phyloP scores from a whole-genome alignment of 2,113 vertebrate genomes.

The Zeus faber region DNA sequence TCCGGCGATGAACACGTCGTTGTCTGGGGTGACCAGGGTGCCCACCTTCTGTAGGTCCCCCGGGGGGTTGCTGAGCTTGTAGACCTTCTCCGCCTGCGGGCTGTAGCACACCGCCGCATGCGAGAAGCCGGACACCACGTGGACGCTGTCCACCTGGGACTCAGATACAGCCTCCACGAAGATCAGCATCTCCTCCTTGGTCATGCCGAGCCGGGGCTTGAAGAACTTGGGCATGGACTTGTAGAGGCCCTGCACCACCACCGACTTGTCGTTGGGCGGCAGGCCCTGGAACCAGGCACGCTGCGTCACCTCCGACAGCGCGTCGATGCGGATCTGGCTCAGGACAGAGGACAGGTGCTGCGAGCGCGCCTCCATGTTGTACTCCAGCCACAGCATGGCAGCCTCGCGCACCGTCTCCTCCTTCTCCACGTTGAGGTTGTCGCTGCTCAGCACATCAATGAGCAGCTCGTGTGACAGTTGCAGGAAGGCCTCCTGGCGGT shows the following conservation, averaged over 20 bases:
- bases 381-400: slow-evolving; percentile 97
- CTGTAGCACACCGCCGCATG: slow-evolving; percentile 94
- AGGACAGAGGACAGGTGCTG: slow-evolving; percentile 97
- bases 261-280: slow-evolving; percentile 95
- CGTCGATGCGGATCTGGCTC: slow-evolving; percentile 96
- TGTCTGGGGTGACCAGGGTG: slow-evolving; percentile 92
- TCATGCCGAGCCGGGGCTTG: slow-evolving; percentile 97
- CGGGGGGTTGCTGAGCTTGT: slow-evolving; percentile 91
- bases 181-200: slow-evolving; percentile 99
- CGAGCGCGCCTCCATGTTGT: slow-evolving; percentile 92
- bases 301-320: slow-evolving; percentile 96
- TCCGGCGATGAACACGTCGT: slow-evolving; percentile 96
- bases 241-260: slow-evolving; percentile 98
- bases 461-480: slow-evolving; percentile 96
- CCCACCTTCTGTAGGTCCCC: slow-evolving; percentile 94
- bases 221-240: slow-evolving; percentile 99
- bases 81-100: slow-evolving; percentile 96
- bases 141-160: slow-evolving; percentile 64
- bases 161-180: slow-evolving; percentile 93
- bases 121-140: slow-evolving; percentile 46
- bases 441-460: slow-evolving; percentile 94
- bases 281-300: slow-evolving; percentile 98
- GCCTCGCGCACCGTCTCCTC: slow-evolving; percentile 98
- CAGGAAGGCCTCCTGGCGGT: slow-evolving; percentile 93
- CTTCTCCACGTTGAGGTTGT: slow-evolving; percentile 98